A percentile compares a stretch with the other conserved stretches of the same genome.
phyloP scores from a whole-genome alignment of 2,113 vertebrate species.

The Thamnophis sirtalis region DNA sequence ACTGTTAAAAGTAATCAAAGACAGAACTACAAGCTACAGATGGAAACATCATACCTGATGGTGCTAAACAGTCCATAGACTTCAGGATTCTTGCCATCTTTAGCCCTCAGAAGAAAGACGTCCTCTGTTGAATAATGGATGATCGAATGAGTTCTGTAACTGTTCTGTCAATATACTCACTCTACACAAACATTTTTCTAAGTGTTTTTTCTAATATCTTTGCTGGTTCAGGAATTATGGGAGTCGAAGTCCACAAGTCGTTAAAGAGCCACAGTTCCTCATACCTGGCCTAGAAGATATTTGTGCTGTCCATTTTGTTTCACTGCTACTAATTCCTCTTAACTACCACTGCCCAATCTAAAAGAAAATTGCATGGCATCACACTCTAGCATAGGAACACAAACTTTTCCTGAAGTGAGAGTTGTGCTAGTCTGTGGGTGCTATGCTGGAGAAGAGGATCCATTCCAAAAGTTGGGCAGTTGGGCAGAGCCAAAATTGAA shows the following conservation, averaged over 20 bases:
- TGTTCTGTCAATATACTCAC: neutral
- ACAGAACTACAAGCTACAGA: neutral
- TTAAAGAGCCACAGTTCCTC: neutral
- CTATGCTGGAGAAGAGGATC: neutral
- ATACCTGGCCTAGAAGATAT: neutral
- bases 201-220: neutral
- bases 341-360: neutral
- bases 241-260: neutral
- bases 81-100: constrained; percentile 82
- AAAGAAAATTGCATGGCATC: neutral
- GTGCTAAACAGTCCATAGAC: constrained; percentile 90
- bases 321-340: neutral
- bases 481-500: neutral
- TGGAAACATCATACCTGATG: constrained; percentile 74
- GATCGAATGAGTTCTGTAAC: neutral
- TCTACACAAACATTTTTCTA: neutral
- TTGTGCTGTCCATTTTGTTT: neutral
- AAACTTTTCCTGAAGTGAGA: neutral
- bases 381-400: neutral
- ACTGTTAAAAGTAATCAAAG: neutral
- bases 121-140: constrained; percentile 78
- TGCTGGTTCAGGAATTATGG: neutral
- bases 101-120: constrained; percentile 86
- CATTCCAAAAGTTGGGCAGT: neutral
- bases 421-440: neutral